Percentiles rank a stretch among this genome's conserved stretches.
These are phyloP conservation scores for Distichodus sexfasciatus DNA, from an alignment of 2,797 vertebrate genomes.

Conservation along the genomic window DNA sequence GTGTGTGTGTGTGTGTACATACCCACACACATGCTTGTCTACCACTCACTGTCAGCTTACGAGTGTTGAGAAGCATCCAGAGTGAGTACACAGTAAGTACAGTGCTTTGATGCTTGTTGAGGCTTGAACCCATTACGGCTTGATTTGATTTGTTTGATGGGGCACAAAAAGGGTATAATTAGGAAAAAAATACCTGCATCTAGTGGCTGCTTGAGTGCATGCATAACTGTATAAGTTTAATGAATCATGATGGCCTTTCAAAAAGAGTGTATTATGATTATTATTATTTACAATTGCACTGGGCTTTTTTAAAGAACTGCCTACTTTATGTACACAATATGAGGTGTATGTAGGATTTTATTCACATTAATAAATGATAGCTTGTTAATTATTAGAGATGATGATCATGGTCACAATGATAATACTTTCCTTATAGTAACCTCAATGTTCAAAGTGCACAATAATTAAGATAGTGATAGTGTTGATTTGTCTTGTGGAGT, in stretches of 20 bases:
- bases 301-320: too few relatives aligned
- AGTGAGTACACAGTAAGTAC: background rate
- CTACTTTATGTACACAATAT: too few relatives aligned
- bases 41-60: background rate
- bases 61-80: background rate
- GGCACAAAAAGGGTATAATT: conserved; percentile 6
- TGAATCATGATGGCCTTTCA: background rate
- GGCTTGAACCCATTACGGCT: conserved; percentile 14
- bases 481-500: background rate
- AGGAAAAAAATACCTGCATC: too few relatives aligned
- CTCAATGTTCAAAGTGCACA: conserved; percentile 21
- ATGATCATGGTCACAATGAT: too few relatives aligned
- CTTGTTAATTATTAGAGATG: too few relatives aligned
- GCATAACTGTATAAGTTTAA: background rate
- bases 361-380: too few relatives aligned
- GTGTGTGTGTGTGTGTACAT: background rate
- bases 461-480: conserved; percentile 5
- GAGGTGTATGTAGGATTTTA: too few relatives aligned
- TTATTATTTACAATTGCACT: too few relatives aligned
- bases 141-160: conserved; percentile 19
- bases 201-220: too few relatives aligned
- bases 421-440: conserved; percentile 3
- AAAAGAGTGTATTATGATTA: background rate
- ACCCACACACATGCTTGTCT: background rate
- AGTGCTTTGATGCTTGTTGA: conserved; percentile 16